Percentiles rank a stretch among this genome's conserved stretches.
phyloP scores from a whole-genome alignment of 2,797 vertebrate species.

The Choloepus didactylus region DNA sequence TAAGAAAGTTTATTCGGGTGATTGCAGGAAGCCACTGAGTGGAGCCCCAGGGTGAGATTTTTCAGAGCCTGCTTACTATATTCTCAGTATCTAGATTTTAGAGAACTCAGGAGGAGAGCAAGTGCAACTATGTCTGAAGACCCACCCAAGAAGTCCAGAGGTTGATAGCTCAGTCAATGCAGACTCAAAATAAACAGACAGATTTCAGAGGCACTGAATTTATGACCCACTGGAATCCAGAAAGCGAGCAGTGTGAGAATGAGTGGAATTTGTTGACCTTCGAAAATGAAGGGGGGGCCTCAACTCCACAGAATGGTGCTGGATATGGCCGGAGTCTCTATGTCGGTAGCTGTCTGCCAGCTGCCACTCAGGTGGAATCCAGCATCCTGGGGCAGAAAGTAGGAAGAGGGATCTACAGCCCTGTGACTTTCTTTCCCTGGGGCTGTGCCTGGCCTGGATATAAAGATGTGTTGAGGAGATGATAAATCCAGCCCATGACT shows the following conservation, averaged over 20 bases:
- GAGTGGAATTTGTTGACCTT: background rate
- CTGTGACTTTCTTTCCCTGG: background rate
- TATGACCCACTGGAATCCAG: background rate
- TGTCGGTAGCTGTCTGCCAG: background rate
- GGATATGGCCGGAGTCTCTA: background rate
- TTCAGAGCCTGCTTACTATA: background rate
- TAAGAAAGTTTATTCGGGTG: background rate
- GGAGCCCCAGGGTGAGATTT: background rate
- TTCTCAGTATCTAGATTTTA: background rate
- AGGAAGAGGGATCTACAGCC: background rate
- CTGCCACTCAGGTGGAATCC: background rate
- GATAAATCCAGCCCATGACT: background rate
- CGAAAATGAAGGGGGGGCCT: background rate
- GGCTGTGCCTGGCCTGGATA: background rate
- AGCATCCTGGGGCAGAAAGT: background rate
- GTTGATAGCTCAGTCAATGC: background rate
- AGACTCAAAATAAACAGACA: background rate
- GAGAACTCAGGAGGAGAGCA: background rate
- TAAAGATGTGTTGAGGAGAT: slow-evolving; percentile 59
- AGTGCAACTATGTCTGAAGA: background rate
- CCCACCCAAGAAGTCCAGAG: background rate
- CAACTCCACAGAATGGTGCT: background rate
- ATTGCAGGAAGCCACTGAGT: background rate
- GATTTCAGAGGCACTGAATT: background rate
- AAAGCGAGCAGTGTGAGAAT: background rate